These are phyloP conservation scores for Gymnocephalus cernua DNA, from an alignment of 2,113 vertebrate species.

Conservation along the genomic window DNA sequence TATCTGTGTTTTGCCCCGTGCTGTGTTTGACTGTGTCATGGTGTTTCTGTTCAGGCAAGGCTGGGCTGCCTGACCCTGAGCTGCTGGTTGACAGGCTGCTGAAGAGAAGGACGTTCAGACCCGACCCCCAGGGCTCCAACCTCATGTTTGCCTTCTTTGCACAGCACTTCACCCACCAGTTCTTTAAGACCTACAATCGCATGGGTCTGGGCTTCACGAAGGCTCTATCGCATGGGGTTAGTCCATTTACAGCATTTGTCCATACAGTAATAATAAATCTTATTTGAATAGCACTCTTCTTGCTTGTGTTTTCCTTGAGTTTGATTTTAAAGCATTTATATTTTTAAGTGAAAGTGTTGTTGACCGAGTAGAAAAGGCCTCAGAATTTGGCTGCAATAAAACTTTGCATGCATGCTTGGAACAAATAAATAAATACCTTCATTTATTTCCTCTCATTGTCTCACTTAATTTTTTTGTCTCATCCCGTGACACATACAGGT, in stretches of 20 bases:
- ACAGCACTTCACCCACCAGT: slow-evolving; percentile 99
- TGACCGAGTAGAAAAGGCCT: neutral
- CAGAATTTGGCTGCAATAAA: neutral
- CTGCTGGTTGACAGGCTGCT: slow-evolving; percentile 88
- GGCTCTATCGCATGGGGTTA: slow-evolving; percentile 93
- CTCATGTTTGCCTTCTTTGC: slow-evolving; percentile 98
- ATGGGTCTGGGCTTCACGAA: slow-evolving; percentile 94
- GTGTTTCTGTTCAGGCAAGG: slow-evolving; percentile 83
- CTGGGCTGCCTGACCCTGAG: slow-evolving; percentile 87
- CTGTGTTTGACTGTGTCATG: neutral
- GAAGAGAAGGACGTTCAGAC: slow-evolving; percentile 88
- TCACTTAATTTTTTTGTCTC: neutral
- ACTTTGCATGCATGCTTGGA: neutral
- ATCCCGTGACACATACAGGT: slow-evolving; percentile 81
- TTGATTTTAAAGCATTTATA: neutral
- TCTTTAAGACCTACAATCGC: slow-evolving; percentile 95
- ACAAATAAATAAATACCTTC: neutral
- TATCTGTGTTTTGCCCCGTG: neutral
- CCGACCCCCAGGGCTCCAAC: slow-evolving; percentile 91
- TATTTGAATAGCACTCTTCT: neutral
- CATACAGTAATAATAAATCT: neutral
- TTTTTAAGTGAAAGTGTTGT: no score
- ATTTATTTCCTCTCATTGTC: neutral
- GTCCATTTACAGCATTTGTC: slow-evolving; percentile 45
- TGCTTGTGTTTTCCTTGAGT: neutral